Evolutionary conservation across 2,113 vertebrate genomes (phyloP).

Genomic region (Empidonax alnorum): DNA sequence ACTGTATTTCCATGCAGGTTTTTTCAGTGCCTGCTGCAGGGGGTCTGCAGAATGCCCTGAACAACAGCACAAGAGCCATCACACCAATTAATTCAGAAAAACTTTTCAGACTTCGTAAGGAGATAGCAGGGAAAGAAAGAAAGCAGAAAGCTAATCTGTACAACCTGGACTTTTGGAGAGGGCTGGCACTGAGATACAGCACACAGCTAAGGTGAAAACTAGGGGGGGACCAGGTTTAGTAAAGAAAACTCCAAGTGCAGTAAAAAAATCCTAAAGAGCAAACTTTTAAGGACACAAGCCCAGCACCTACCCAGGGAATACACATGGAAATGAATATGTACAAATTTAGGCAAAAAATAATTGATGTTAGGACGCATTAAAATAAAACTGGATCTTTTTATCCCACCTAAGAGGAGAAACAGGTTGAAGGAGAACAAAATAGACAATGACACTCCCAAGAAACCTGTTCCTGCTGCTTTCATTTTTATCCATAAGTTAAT

Average conservation of each 20-base stretch:
- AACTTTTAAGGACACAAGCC: neutral
- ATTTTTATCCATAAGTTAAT: neutral
- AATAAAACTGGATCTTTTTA: neutral
- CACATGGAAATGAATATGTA: neutral
- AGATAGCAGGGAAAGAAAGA: neutral
- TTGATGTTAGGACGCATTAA: neutral
- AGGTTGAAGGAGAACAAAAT: neutral
- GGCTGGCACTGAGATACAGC: accelerated
- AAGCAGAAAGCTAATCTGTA: neutral
- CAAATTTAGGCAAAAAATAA: neutral
- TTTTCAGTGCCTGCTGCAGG: neutral
- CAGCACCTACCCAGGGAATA: neutral
- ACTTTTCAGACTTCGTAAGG: neutral
- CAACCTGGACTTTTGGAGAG: neutral
- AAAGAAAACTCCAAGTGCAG: neutral
- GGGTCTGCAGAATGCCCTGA: neutral
- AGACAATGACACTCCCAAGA: neutral
- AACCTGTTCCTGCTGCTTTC: neutral
- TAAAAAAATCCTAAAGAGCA: neutral
- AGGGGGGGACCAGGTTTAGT: neutral
- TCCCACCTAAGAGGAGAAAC: neutral
- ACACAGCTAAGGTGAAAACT: neutral
- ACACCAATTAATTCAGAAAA: neutral
- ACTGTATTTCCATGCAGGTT: neutral
- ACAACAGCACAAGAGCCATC: neutral